These are phyloP conservation scores for Ypsolopha sequella DNA, from an alignment of 2,888 invertebrate species.

Conservation along the genomic window DNA sequence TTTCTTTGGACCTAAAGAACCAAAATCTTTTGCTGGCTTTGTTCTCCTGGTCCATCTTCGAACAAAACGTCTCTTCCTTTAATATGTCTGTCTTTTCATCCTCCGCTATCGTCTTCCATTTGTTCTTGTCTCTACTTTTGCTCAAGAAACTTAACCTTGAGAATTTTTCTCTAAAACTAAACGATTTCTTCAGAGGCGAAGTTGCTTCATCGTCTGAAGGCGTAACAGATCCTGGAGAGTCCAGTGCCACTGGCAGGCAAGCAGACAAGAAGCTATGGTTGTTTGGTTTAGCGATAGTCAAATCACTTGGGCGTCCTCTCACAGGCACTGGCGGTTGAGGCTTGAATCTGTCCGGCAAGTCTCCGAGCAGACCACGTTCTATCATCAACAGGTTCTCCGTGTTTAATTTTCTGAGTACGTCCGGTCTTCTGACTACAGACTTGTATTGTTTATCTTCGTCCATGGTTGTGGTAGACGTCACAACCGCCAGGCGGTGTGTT, in stretches of 20 bases:
- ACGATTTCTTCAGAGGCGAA: slow-evolving; percentile 50
- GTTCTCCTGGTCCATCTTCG: slow-evolving; percentile 30
- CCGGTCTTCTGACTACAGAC: slow-evolving; percentile 32
- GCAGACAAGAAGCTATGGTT: slow-evolving; percentile 35
- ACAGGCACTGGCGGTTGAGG: slow-evolving; percentile 34
- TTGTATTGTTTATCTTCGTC: slow-evolving; percentile 50
- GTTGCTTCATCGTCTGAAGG: slow-evolving; percentile 35
- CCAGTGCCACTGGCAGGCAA: slow-evolving; percentile 41
- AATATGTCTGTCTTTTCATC: not conserved
- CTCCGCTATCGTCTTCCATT: slow-evolving; percentile 32
- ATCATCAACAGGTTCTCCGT: slow-evolving; percentile 48
- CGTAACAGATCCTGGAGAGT: slow-evolving; percentile 31
- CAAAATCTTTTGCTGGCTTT: slow-evolving; percentile 53
- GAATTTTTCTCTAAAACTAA: slow-evolving; percentile 55
- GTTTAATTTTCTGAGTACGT: slow-evolving; percentile 51
- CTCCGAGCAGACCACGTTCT: slow-evolving; percentile 53
- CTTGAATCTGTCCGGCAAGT: slow-evolving; percentile 49
- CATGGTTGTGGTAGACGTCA: slow-evolving; percentile 26
- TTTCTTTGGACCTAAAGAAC: slow-evolving; percentile 50
- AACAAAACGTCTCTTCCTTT: slow-evolving; percentile 8
- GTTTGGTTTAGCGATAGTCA: slow-evolving; percentile 54
- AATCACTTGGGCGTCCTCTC: slow-evolving; percentile 37
- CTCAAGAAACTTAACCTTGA: slow-evolving; percentile 46
- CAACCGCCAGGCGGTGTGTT: slow-evolving; percentile 30
- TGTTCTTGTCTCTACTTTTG: slow-evolving; percentile 37